Base-by-base conservation (phyloP, 1,140 invertebrate genomes). In the Chlorops oryzae region DNA sequence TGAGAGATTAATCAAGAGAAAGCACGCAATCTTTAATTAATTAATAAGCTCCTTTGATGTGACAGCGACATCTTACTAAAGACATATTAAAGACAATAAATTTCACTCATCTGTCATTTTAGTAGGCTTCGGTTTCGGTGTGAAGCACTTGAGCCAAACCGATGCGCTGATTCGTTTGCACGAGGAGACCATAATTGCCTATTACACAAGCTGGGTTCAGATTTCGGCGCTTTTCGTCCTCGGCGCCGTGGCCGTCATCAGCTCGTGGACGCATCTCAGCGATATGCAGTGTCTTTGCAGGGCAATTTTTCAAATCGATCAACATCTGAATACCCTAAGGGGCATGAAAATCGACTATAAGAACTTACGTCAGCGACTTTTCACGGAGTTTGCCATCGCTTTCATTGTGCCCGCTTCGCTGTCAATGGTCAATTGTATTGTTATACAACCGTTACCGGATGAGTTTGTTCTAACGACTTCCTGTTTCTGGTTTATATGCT, bases 391-490 rank as follows among this genome's bases (percentile, higher is more conserved):
- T 2, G 25, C 37, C 4, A 34, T 48, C 15, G 32, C 39, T 12
- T 25, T 51, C 4, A n/a, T 57, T 13, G 28, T 57, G 5, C 49
- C 55, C 3, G 28, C 34, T 3, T 32, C 18, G 4, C 21, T 51
- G n/a, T 57, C 55, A 1, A 57, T 57, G 55, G 49, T 57, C 10
- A 57, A 57, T 43, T 57, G 55, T 18, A 46, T 54, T n/a, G 38
- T 57, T 3, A 39, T 57, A 32, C 41, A 49, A 18, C 25, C 44
- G 15, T 22, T 12, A 9, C 13, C 27, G 3, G 24, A 42, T 12
- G 10, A 15, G 5, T 40, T 43, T 5, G 13, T 5, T 4, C 25
- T 52, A 2, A 25, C 12, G 2, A 38, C 51, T 10, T 6, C 35
- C 21, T 57, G 55, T 25, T 57, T 35, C 23, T 54, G 48, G 49